A percentile compares a stretch with the other conserved stretches of the same genome.
Evolutionary conservation across 1,140 invertebrate species (phyloP).

Genomic region (Cotesia typhae): DNA sequence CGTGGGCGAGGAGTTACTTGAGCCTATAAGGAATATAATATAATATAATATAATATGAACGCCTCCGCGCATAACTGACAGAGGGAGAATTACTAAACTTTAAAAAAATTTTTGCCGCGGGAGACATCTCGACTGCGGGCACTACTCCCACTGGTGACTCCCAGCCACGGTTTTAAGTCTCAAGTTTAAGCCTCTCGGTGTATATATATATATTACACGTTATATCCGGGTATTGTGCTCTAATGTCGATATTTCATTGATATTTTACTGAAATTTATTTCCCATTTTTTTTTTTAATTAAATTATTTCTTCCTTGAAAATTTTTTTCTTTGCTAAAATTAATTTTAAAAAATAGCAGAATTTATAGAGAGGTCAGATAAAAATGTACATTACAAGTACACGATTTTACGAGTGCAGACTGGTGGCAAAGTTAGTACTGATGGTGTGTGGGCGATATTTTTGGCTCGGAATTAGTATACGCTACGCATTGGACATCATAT

Average conservation of each 20-base stretch:
- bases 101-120: neutral
- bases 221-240: no score
- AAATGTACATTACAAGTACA: no score
- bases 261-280: no score
- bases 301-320: no score
- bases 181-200: neutral
- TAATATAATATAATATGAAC: slow-evolving; percentile 50
- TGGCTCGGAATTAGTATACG: slow-evolving; percentile 39
- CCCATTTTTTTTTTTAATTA: no score
- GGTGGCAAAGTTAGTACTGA: neutral
- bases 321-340: no score
- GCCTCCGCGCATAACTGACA: slow-evolving; percentile 48
- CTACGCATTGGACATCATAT: neutral
- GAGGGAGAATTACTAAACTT: slow-evolving; percentile 7
- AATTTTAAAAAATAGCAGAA: no score
- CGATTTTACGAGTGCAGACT: no score
- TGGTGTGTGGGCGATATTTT: slow-evolving; percentile 41
- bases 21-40: slow-evolving; percentile 64
- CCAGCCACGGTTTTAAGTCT: neutral
- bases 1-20: slow-evolving; percentile 56
- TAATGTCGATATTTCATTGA: no score
- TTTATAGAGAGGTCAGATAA: no score
- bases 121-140: neutral
- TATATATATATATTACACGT: no score
- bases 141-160: neutral